These are phyloP conservation scores for Conus betulinus DNA, from an alignment of 1,140 invertebrate species.

Conservation along the genomic window DNA sequence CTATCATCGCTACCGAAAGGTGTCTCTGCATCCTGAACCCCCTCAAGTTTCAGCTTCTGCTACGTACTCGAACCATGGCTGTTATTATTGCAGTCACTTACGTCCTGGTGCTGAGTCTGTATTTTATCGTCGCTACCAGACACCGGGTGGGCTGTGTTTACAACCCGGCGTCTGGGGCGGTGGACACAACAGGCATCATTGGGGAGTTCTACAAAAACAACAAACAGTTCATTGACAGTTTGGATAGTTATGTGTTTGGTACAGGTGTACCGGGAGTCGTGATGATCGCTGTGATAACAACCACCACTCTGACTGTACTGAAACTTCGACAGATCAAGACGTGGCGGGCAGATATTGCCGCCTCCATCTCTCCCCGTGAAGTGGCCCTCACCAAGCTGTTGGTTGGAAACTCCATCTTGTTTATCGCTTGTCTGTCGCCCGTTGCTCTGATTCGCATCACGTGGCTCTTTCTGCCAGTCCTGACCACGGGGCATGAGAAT, in stretches of 20 bases:
- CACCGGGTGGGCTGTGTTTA: neutral
- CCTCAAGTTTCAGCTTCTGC: neutral
- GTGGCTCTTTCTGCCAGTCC: neutral
- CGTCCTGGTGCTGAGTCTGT: neutral
- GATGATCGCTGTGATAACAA: neutral
- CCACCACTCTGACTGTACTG: neutral
- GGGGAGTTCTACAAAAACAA: neutral
- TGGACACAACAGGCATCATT: neutral
- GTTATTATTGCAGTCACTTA: neutral
- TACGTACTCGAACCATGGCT: neutral
- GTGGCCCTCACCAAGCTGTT: constrained; percentile 22
- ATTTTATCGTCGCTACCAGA: neutral
- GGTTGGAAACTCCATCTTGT: constrained; percentile 15
- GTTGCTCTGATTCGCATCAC: neutral
- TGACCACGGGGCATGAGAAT: neutral
- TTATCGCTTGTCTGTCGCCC: neutral
- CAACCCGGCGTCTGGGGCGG: neutral
- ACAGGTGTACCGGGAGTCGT: neutral
- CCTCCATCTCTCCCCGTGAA: neutral
- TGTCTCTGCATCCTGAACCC: constrained; percentile 23
- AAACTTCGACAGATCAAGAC: neutral
- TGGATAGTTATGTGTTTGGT: neutral
- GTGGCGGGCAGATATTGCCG: neutral
- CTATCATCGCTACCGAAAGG: constrained; percentile 14
- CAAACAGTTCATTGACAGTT: neutral